Base-by-base conservation (phyloP, 1,140 invertebrate species). In the Oncopeltus fasciatus region DNA sequence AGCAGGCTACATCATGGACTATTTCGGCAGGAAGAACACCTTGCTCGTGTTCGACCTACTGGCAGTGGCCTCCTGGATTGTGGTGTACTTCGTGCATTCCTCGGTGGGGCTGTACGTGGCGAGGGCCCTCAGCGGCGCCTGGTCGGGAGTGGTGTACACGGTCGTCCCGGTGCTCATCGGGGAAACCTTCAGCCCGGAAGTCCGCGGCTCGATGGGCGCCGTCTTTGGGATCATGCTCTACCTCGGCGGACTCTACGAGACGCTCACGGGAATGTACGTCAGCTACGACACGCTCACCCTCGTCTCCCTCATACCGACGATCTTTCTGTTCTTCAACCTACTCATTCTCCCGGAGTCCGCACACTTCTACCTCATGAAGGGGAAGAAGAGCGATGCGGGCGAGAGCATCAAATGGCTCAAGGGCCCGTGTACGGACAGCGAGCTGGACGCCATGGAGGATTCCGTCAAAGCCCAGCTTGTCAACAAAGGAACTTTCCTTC, bases 331-430 rank as follows among this genome's bases (percentile, higher is more conserved):
- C 0, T 58, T 79, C 0, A 81, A 83, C 65, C 85, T 87, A 73
- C 51, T 80, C 8, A 80, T 83, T 47, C 84, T 91, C 75, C 90
- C 90, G 0, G 91, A 95, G 70, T 86, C 87, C 31, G 91, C 91
- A 0, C 83, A 82, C 60, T 88, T 80, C 64, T 75, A 84, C 44
- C 72, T 88, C 0, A 73, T 74, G 3, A 80, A 80, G 68, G 76
- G 78, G 69, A 74, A 80, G 16, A 77, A 76, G 38, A 72, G 78
- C 5, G 80, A 82, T 1, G 90, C 89, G 0, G 70, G 80, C 1
- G 68, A 75, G 2, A 74, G 84, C 3, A 71, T 94, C 62, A 75
- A 78, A 57, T 85, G 78, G 66, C 74, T 95, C 1, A 76, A 90
- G 2, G 61, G 60, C 26, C 24, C 18, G 9, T 46, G 57, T 58